Conservation (phyloP, 2,113 vertebrate genomes). For the Orientallactaga bullata region DNA sequence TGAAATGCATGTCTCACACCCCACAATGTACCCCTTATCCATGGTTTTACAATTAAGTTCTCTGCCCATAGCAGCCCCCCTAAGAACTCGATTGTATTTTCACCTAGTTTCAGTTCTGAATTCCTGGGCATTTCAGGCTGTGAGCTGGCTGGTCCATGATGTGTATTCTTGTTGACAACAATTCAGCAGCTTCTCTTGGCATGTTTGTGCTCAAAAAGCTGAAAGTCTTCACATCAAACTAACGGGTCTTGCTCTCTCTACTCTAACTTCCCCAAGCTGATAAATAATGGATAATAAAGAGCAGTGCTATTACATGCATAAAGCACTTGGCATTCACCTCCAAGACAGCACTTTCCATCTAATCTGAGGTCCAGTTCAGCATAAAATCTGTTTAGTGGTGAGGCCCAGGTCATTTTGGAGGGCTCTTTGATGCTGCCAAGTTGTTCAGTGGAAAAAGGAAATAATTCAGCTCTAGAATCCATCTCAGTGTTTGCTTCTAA, state of each 20-base stretch:
- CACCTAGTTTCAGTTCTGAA: background rate
- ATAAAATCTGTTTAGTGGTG: slow-evolving; percentile 78
- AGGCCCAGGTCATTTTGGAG: slow-evolving; percentile 72
- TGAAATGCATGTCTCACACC: background rate
- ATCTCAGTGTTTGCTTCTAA: background rate
- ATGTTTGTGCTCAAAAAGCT: slow-evolving; percentile 58
- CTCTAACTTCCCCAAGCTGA: slow-evolving; percentile 77
- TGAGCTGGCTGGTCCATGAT: background rate
- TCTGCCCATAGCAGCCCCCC: background rate
- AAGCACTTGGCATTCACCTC: slow-evolving; percentile 75
- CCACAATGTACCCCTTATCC: background rate
- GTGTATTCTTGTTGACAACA: slow-evolving; percentile 16
- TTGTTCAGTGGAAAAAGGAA: slow-evolving; percentile 74
- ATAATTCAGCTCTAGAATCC: slow-evolving; percentile 51
- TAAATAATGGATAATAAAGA: slow-evolving; percentile 87
- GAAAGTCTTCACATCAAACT: slow-evolving; percentile 74
- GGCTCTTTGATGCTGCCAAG: slow-evolving; percentile 69
- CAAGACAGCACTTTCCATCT: slow-evolving; percentile 72
- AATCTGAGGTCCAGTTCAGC: slow-evolving; percentile 77
- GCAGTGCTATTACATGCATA: slow-evolving; percentile 75
- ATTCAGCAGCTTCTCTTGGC: slow-evolving; percentile 32
- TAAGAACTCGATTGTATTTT: background rate
- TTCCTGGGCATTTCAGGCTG: background rate
- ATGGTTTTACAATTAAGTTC: background rate
- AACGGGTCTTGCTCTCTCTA: slow-evolving; percentile 75